Percentiles rank a stretch among this genome's conserved stretches.
These are phyloP conservation scores for Agrochola litura DNA, from an alignment of 2,888 invertebrate genomes.

Conservation along the genomic window DNA sequence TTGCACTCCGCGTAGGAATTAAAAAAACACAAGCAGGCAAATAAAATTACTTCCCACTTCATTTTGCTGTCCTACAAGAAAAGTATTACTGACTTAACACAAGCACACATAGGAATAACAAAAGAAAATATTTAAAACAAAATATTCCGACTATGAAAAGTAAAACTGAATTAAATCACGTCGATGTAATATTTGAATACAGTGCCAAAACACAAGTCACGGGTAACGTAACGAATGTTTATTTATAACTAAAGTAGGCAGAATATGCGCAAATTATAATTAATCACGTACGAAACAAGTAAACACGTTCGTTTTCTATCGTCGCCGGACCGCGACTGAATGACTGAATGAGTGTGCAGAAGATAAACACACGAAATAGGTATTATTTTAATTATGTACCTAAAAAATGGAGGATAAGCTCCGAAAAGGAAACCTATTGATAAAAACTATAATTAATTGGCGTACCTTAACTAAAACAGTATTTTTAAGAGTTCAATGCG, in stretches of 20 bases:
- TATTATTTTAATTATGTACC: slow-evolving; percentile 10
- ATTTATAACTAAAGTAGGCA: slow-evolving; percentile 53
- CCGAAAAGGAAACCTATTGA: background rate
- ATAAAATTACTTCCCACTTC: slow-evolving; percentile 67
- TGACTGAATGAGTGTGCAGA: slow-evolving; percentile 63
- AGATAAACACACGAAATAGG: slow-evolving; percentile 29
- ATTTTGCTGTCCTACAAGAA: slow-evolving; percentile 62
- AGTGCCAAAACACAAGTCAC: slow-evolving; percentile 68
- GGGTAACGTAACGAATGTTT: slow-evolving; percentile 42
- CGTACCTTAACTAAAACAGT: slow-evolving; percentile 28
- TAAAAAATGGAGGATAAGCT: slow-evolving; percentile 10
- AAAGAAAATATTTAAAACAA: background rate
- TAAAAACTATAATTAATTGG: background rate
- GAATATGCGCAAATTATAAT: slow-evolving; percentile 47
- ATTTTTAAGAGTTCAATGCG: slow-evolving; percentile 17
- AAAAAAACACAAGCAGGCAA: slow-evolving; percentile 64
- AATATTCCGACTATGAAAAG: slow-evolving; percentile 8
- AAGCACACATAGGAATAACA: background rate
- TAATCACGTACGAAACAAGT: slow-evolving; percentile 42
- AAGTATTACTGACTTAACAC: slow-evolving; percentile 16
- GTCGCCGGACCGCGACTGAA: slow-evolving; percentile 50
- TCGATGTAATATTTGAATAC: slow-evolving; percentile 34
- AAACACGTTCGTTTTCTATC: slow-evolving; percentile 37
- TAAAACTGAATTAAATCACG: slow-evolving; percentile 22
- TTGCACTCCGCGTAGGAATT: slow-evolving; percentile 70